Evolutionary conservation across 2,113 vertebrate species (phyloP).

Genomic region (Atractosteus spatula): DNA sequence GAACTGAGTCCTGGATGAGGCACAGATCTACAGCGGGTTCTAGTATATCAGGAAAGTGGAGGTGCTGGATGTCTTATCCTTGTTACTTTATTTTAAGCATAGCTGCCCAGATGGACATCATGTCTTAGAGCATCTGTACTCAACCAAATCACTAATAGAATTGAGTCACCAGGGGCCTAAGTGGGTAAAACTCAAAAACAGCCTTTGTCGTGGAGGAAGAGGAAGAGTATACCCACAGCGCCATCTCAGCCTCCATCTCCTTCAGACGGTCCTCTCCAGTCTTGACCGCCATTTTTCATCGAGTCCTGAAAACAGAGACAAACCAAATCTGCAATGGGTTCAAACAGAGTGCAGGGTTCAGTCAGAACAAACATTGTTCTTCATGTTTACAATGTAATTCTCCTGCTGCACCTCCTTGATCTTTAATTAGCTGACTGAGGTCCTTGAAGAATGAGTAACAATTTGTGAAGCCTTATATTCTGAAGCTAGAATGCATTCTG

Average conservation of each 20-base stretch:
- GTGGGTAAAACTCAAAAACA: not conserved
- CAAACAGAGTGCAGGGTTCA: too few relatives aligned
- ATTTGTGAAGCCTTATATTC: too few relatives aligned
- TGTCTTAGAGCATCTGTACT: not conserved
- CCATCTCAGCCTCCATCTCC: slow-evolving; percentile 95
- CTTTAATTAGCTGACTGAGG: too few relatives aligned
- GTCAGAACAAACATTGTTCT: too few relatives aligned
- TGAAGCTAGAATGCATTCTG: too few relatives aligned
- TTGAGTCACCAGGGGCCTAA: not conserved
- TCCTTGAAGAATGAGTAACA: too few relatives aligned
- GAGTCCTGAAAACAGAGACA: not conserved
- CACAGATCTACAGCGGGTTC: not conserved
- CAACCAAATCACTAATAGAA: too few relatives aligned
- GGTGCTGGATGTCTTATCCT: not conserved
- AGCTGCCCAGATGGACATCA: not conserved
- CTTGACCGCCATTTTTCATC: slow-evolving; percentile 67
- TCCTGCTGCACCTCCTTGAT: too few relatives aligned
- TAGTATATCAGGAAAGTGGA: too few relatives aligned
- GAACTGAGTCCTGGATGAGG: not conserved
- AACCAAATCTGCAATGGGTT: too few relatives aligned
- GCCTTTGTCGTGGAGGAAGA: not conserved
- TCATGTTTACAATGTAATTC: too few relatives aligned
- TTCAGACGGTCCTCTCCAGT: slow-evolving; percentile 85
- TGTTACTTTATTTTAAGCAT: not conserved
- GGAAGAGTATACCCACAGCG: slow-evolving; percentile 74